These are phyloP conservation scores for Blastobasis lacticolella DNA, from an alignment of 2,888 invertebrate genomes.

Conservation along the genomic window DNA sequence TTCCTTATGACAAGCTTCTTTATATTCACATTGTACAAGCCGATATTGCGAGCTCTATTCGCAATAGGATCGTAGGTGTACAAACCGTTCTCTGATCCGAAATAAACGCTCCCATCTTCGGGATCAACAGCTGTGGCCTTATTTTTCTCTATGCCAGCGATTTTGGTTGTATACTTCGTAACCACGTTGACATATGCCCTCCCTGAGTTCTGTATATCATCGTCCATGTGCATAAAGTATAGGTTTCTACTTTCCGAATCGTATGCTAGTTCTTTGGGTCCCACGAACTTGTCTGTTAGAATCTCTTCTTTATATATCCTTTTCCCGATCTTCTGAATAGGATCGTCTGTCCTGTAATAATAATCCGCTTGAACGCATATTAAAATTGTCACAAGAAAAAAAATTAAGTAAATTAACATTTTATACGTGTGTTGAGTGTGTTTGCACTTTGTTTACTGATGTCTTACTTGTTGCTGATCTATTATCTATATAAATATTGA, in stretches of 20 bases:
- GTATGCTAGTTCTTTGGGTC: conserved; percentile 53
- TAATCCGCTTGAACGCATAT: too few species aligned
- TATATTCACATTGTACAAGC: conserved; percentile 55
- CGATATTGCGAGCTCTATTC: conserved; percentile 43
- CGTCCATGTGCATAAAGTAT: conserved; percentile 65
- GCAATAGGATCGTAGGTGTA: conserved; percentile 49
- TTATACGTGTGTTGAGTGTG: too few species aligned
- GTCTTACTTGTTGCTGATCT: too few species aligned
- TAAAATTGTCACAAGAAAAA: too few species aligned
- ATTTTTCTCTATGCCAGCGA: conserved; percentile 47
- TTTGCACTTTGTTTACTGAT: too few species aligned
- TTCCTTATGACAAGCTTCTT: conserved; percentile 53
- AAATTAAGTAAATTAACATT: too few species aligned
- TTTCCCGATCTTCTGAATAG: conserved; percentile 45
- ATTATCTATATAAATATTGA: too few species aligned
- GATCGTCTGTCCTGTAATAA: conserved; percentile 29
- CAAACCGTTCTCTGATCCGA: conserved; percentile 56
- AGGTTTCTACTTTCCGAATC: conserved; percentile 56
- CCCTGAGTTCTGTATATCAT: conserved; percentile 48
- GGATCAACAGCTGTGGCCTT: conserved; percentile 55
- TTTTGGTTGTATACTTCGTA: conserved; percentile 43
- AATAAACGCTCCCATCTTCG: conserved; percentile 54
- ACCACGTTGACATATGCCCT: conserved; percentile 48
- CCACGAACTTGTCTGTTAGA: conserved; percentile 37
- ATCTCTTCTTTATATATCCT: conserved; percentile 52